Conservation (phyloP, 30 jellyfish, hydroid and myxozoan species). For the Catostylus mosaicus region DNA sequence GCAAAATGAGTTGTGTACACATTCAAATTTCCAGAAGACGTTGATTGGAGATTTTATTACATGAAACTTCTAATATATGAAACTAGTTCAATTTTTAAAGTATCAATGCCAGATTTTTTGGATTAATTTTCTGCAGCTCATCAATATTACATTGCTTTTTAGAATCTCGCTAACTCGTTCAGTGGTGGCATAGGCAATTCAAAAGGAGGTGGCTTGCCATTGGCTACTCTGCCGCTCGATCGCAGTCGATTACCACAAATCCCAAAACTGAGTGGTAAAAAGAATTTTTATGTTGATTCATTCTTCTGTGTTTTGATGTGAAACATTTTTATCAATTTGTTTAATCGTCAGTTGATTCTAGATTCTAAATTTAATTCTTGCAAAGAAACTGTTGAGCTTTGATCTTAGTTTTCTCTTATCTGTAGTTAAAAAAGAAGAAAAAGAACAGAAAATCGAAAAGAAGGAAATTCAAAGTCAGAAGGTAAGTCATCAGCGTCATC, state of each 20-base stretch:
- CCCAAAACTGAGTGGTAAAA: conserved; percentile 57
- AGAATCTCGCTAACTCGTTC: conserved; percentile 75
- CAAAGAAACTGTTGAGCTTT: too few relatives aligned
- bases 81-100: too few relatives aligned
- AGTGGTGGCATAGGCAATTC: conserved; percentile 42
- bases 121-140: background rate
- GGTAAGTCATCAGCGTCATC: background rate
- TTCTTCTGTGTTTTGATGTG: background rate
- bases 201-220: conserved; percentile 32
- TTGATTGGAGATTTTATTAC: too few relatives aligned
- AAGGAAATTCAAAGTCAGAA: background rate
- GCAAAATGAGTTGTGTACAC: too few relatives aligned
- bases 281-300: background rate
- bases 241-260: conserved; percentile 75
- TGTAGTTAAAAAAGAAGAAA: background rate
- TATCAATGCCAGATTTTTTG: background rate
- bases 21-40: too few relatives aligned
- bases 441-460: conserved; percentile 1
- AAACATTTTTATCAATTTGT: background rate
- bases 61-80: too few relatives aligned
- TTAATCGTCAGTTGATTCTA: background rate
- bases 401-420: too few relatives aligned
- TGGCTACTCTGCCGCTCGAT: conserved; percentile 55
- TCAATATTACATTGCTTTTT: background rate
- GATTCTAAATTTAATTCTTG: too few relatives aligned